These are phyloP conservation scores for Staurois parvus DNA, from an alignment of 2,797 vertebrate genomes.

Conservation along the genomic window DNA sequence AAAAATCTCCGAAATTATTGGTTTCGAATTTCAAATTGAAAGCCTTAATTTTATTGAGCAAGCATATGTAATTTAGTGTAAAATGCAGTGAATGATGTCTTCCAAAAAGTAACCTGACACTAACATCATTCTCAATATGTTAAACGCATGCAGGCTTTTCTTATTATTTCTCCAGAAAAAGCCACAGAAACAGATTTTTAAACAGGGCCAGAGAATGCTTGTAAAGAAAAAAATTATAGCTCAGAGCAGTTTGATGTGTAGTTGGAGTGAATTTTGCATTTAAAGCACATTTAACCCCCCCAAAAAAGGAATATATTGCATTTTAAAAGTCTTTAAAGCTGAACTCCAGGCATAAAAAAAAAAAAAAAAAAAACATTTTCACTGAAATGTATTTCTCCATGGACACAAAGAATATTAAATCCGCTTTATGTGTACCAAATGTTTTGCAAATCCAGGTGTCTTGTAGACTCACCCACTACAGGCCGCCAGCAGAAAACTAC, in stretches of 20 bases:
- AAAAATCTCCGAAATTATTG: conserved; percentile 37
- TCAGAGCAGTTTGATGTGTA: not conserved
- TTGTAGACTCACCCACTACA: too few relatives aligned
- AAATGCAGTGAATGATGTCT: conserved; percentile 21
- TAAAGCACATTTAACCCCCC: too few relatives aligned
- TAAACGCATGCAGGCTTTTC: conserved; percentile 12
- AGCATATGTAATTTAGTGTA: conserved; percentile 48
- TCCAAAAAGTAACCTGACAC: conserved; percentile 31
- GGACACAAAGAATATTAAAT: too few relatives aligned
- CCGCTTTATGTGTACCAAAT: too few relatives aligned
- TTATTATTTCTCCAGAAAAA: not conserved
- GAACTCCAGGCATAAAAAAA: too few relatives aligned
- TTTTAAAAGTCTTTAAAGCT: too few relatives aligned
- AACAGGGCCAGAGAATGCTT: not conserved
- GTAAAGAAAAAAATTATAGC: not conserved
- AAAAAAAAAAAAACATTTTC: too few relatives aligned
- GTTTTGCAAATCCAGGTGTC: too few relatives aligned
- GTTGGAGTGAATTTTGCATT: not conserved
- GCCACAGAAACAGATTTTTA: not conserved
- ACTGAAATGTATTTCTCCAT: too few relatives aligned
- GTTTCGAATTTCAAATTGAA: conserved; percentile 50
- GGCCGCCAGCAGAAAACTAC: too few relatives aligned
- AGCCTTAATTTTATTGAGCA: conserved; percentile 44
- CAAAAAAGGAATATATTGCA: too few relatives aligned
- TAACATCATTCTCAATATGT: conserved; percentile 23